Evolutionary conservation across 2,113 vertebrate genomes (phyloP).

Genomic region (Poeciliopsis prolifica): DNA sequence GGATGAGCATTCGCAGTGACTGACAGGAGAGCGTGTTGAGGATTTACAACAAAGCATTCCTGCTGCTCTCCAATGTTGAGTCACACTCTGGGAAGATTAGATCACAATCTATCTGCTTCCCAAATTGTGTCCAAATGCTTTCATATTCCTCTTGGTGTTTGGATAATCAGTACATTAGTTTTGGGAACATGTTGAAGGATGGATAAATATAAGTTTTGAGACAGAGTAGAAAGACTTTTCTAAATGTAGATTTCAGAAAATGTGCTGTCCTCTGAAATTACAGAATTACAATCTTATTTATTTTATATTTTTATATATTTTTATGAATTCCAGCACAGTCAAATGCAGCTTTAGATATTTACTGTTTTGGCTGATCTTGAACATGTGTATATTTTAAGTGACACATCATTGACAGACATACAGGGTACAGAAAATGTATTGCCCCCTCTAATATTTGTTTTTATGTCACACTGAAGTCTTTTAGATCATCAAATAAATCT

Average conservation of each 20-base stretch:
- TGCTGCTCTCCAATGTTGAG: conserved; percentile 48
- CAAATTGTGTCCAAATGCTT: conserved; percentile 9
- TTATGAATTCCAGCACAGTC: no score
- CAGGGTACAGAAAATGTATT: no score
- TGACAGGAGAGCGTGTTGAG: conserved; percentile 61
- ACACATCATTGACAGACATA: neutral
- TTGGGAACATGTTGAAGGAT: neutral
- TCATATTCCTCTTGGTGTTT: neutral
- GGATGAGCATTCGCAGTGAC: conserved; percentile 51
- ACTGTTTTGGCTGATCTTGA: no score
- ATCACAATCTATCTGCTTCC: conserved; percentile 33
- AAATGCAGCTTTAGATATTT: no score
- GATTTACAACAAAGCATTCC: conserved; percentile 66
- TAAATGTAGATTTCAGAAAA: neutral
- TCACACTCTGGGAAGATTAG: conserved; percentile 52
- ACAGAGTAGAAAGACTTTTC: neutral
- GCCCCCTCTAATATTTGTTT: neutral
- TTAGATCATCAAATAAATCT: neutral
- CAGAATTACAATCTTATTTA: neutral
- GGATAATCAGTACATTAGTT: neutral
- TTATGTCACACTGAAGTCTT: neutral
- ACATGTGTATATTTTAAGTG: no score
- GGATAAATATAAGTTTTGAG: neutral
- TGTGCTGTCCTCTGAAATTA: neutral
- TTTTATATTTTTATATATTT: neutral